Base-by-base conservation (phyloP, 2,113 vertebrate genomes). In the Psettodes erumei region DNA sequence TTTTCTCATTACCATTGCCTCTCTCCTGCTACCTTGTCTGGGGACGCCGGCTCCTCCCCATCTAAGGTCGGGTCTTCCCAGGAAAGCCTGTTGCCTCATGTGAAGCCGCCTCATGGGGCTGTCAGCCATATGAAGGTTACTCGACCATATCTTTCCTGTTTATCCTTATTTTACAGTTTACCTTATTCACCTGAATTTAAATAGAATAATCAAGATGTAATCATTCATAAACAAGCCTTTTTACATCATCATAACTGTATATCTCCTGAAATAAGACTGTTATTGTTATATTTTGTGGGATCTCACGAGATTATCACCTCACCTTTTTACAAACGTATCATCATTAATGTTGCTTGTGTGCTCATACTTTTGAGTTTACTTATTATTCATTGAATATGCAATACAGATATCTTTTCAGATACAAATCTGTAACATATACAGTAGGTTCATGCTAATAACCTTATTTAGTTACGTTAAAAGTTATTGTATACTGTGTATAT, bases 1-100 rank as follows among this genome's bases (percentile, higher is more conserved):
- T 92, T 93, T 92, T 90, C 89, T 93, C 91, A 93, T 94, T 94
- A 93, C 83, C 81, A 60, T 85, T 53, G 25, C 27, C 83, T 79
- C 83, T 81, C 63, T 77, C 75, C 80, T 74, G 81, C 80, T 71
- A 79, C 81, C 71, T 87, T 58, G 71, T 86, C 75, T 65, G 73
- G 79, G 83, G 75, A 88, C 38, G 5, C 43, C 9, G 33, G 60
- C 61, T 58, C 79, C 86, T 83, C 70, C 79, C 75, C 7, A 59
- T 56, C 66, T 68, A 43, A 62, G 73, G 48, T 78, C 30, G 3
- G 25, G 66, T n/a, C 55, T 71, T 81, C 70, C 61, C 77, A 40
- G 68, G 66, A 68, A 71, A 75, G 47, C 59, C 69, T 61, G 74
- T 59, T 62, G 33, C 58, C 66, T 63, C 60, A 55, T 48, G 37